Conservation (phyloP, 2,797 vertebrate species). For the Anabas testudineus region DNA sequence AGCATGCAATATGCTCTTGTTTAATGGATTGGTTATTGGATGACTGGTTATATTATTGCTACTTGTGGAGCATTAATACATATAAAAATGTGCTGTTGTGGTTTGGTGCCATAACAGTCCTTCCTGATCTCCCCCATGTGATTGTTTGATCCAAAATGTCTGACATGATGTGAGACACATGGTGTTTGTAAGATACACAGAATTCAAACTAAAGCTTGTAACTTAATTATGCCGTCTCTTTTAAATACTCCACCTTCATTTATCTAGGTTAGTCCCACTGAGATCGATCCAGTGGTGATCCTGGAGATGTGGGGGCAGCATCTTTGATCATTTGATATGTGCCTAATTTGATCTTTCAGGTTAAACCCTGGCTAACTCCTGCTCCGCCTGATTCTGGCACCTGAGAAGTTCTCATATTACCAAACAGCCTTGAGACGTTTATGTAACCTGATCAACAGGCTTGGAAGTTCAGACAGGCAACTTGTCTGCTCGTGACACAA, state of each 20-base stretch:
- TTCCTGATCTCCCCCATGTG: neutral
- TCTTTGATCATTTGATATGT: neutral
- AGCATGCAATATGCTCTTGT: neutral
- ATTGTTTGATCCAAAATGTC: neutral
- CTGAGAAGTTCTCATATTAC: slow-evolving; percentile 14
- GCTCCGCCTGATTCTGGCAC: slow-evolving; percentile 13
- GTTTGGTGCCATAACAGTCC: slow-evolving; percentile 1
- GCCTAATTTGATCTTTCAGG: neutral
- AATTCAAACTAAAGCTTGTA: neutral
- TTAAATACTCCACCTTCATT: neutral
- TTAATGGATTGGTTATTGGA: slow-evolving; percentile 16
- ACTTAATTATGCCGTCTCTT: neutral
- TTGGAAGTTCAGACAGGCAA: slow-evolving; percentile 49
- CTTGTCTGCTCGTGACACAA: slow-evolving; percentile 36
- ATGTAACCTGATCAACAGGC: slow-evolving; percentile 68
- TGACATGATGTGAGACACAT: neutral
- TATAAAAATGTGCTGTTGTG: neutral
- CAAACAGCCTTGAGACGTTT: slow-evolving; percentile 64
- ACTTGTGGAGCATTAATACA: neutral
- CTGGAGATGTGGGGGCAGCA: neutral
- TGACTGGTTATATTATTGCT: neutral
- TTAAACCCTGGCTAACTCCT: neutral
- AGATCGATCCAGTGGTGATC: neutral
- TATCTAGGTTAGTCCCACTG: neutral
- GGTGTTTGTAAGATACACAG: no score